Conservation (phyloP, 2,113 vertebrate genomes). For the Phylloscopus whistleri region DNA sequence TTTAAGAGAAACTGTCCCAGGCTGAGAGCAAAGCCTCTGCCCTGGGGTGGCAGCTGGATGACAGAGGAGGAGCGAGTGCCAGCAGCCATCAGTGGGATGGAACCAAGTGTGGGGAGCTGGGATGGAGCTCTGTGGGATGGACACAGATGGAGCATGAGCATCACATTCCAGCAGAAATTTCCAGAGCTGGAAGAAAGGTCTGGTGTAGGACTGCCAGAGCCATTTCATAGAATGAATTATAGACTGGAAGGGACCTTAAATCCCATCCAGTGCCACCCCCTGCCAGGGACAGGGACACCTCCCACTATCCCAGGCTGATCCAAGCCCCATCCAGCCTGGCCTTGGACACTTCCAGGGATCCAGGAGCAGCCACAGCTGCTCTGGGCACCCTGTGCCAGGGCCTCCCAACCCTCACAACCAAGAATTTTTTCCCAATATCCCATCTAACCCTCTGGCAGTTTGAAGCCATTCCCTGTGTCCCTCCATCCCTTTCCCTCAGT, state of each 20-base stretch:
- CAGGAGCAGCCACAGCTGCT: too few relatives aligned
- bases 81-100: not conserved
- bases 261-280: not conserved
- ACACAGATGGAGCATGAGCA: not conserved
- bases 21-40: not conserved
- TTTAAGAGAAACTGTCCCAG: not conserved
- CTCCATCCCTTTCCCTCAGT: not conserved
- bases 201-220: not conserved
- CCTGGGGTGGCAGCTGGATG: not conserved
- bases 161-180: not conserved
- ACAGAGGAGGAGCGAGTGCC: not conserved
- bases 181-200: not conserved
- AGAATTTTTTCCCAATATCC: rapidly evolving
- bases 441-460: rapidly evolving
- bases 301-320: too few relatives aligned
- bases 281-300: not conserved
- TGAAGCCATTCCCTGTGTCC: rapidly evolving
- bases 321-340: too few relatives aligned
- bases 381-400: too few relatives aligned
- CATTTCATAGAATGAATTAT: not conserved
- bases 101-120: not conserved
- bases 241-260: not conserved
- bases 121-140: not conserved
- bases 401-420: too few relatives aligned
- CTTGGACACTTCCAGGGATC: too few relatives aligned